Evolutionary conservation across 2,113 vertebrate species (phyloP), one percentile per base, ranked within the genome.

Genomic region (Aspiorhynchus laticeps): DNA sequence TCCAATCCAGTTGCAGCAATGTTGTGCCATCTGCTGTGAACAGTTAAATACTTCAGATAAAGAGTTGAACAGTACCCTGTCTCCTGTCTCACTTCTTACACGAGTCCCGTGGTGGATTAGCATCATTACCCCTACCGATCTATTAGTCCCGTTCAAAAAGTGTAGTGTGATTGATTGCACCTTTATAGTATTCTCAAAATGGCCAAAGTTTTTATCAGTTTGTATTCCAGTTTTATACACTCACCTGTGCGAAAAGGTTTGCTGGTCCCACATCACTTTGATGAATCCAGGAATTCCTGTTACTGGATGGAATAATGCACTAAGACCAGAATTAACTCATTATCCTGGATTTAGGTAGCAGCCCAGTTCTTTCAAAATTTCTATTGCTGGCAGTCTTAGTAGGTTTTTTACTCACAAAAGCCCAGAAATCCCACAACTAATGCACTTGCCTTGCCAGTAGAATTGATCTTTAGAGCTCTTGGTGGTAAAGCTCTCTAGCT

Each of bases 381-480:
- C 75, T 31, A 21, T 78, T 53, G 75, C 41, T 61, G 79, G 79
- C 56, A 38, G 51, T 36, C 41, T 76, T 26, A 9, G 14, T 31
- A 77, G 43, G 0, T 5, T 26, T n/a, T 38, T 81, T 11, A 14
- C 48, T n/a, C 48, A 33, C 51, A 36, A 79, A 79, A 24, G 17
- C 56, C 21, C 7, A 19, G 1, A 26, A 81, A 81, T 43, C 79
- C 79, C 56, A 63, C 11, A 63, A 28, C 19, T 36, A 24, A 59
- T 36, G 10, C 51, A 36, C 77, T 79, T 79, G 28, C 51, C 21
- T 81, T 61, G 53, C 56, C 56, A 63, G 79, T 81, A 61, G 56
- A 43, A 63, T 81, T 81, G 79, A 81, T 81, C 26, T 43, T 19
- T 38, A 43, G 80, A 65, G 80, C 61, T 82, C 26, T 51, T n/a